Conservation (phyloP, 2,888 invertebrate species). For the Hyalella azteca region DNA sequence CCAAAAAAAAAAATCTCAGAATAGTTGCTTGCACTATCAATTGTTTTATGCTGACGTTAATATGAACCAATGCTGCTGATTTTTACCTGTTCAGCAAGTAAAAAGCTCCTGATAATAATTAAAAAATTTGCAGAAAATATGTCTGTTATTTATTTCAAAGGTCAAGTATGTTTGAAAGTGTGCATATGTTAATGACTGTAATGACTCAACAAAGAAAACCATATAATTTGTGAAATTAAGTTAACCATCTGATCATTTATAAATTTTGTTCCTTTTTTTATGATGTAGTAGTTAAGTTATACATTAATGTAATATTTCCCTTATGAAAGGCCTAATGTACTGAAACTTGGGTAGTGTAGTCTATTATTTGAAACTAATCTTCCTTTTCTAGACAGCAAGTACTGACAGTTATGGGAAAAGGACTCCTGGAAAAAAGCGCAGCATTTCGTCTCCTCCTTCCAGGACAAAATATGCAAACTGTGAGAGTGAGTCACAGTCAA, state of each 20-base stretch:
- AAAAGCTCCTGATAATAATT: too few species aligned
- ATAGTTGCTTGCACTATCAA: too few species aligned
- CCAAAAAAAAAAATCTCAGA: too few species aligned
- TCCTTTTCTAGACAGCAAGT: neutral
- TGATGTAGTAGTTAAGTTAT: neutral
- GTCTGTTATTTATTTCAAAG: too few species aligned
- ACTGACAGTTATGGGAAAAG: neutral
- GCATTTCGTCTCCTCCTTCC: neutral
- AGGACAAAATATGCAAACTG: neutral
- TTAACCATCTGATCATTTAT: neutral
- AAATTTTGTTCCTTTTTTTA: neutral
- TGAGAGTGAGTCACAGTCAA: conserved; percentile 12
- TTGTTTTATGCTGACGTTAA: too few species aligned
- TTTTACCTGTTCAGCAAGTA: too few species aligned
- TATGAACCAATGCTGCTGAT: too few species aligned
- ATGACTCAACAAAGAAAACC: too few species aligned
- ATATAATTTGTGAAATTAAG: neutral
- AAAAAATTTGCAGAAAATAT: too few species aligned
- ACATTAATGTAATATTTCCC: neutral
- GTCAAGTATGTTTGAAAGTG: too few species aligned
- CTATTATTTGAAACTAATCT: neutral
- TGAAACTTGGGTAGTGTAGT: neutral
- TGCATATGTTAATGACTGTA: too few species aligned
- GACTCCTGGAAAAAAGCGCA: neutral
- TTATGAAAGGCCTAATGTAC: neutral